A percentile compares a stretch with the other conserved stretches of the same genome.
Evolutionary conservation across 2,888 invertebrate species (phyloP).

Genomic region (Oscheius sp.): DNA sequence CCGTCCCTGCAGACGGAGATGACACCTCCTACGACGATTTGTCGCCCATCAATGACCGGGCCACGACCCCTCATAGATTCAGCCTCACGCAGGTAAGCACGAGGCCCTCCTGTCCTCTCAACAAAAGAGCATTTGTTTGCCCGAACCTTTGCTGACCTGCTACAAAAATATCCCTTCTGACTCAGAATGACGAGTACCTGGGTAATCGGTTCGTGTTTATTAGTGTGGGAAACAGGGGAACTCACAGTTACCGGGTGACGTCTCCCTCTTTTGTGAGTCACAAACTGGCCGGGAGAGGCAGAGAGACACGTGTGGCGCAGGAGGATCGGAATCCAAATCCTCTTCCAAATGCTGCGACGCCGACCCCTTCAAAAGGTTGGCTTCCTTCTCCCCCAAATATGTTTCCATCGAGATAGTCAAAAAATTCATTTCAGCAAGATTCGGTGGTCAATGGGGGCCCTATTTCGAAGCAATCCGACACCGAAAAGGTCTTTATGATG

Average conservation of each 20-base stretch:
- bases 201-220: constrained; percentile 3
- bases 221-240: constrained; percentile 14
- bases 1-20: constrained; percentile 51
- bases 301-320: constrained; percentile 15
- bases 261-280: constrained; percentile 12
- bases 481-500: constrained; percentile 72
- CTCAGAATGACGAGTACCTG: neutral
- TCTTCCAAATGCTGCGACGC: constrained; percentile 19
- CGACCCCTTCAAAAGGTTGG: constrained; percentile 22
- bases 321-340: constrained; percentile 27
- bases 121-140: neutral
- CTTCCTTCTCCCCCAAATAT: neutral
- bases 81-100: constrained; percentile 60
- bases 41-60: constrained; percentile 63
- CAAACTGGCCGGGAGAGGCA: constrained; percentile 9
- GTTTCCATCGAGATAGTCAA: no score
- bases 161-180: neutral
- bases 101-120: neutral
- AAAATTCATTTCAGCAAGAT: constrained; percentile 55
- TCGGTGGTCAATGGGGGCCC: constrained; percentile 58
- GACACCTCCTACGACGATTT: constrained; percentile 64
- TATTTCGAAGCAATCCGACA: constrained; percentile 71
- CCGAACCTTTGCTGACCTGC: neutral
- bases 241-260: neutral
- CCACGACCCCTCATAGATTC: constrained; percentile 60